Conservation (phyloP, 2,113 vertebrate species). For the Canis aureus region DNA sequence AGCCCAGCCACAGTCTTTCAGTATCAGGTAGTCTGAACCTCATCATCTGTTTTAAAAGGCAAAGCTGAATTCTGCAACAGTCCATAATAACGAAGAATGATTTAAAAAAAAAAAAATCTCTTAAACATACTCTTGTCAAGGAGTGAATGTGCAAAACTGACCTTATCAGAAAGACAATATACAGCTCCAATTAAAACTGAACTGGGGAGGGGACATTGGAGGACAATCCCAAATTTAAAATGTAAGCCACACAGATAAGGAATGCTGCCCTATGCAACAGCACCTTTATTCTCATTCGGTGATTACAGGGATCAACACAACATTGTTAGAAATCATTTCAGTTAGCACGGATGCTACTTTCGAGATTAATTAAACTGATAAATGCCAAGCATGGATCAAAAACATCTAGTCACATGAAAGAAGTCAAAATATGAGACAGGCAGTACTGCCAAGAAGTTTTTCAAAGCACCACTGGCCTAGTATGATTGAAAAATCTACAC, state of each 20-base stretch:
- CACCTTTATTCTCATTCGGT: conserved; percentile 59
- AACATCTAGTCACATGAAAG: conserved; percentile 48
- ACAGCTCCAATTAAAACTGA: conserved; percentile 73
- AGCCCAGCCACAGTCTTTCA: conserved; percentile 30
- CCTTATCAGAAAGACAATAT: conserved; percentile 70
- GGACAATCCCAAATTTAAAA: conserved; percentile 61
- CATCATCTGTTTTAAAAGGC: conserved; percentile 36
- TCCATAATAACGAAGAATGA: not conserved
- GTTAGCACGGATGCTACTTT: conserved; percentile 68
- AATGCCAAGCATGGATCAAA: conserved; percentile 69
- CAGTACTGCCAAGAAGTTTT: not conserved
- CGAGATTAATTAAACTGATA: conserved; percentile 86
- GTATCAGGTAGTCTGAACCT: not conserved
- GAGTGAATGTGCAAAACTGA: conserved; percentile 53
- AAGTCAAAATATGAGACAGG: not conserved
- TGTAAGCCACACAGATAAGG: conserved; percentile 42
- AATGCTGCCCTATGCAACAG: conserved; percentile 31
- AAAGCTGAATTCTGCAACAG: not conserved
- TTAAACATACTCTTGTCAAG: conserved; percentile 63
- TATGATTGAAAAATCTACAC: conserved; percentile 15
- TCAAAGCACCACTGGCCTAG: not conserved
- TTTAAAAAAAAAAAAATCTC: not conserved
- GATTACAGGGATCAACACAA: conserved; percentile 73
- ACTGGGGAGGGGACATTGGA: not conserved
- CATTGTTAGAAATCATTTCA: conserved; percentile 81